Evolutionary conservation across 92 coral and sea anemone species (phyloP), one percentile per base, ranked within the genome.

Genomic region (Porites cylindrica): DNA sequence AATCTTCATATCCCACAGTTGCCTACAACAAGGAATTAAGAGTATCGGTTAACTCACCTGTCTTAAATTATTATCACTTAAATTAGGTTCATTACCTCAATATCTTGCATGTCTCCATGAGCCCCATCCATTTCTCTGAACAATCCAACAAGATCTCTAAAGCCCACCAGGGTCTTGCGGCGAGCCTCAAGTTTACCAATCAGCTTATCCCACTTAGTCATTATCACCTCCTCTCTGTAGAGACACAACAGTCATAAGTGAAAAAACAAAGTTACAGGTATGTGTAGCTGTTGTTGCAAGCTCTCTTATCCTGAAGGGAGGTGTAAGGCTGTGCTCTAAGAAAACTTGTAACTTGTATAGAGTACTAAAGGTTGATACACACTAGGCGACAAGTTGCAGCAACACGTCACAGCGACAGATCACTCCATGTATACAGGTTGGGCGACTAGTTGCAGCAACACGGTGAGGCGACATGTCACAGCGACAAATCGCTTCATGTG

Each of bases 51-150:
- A 62, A 54, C 60, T 38, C 47, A 32, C 43, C 43, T 32, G 43
- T 26, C 29, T 26, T 26, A 26, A 26, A 29, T 1, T 29, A 29
- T 29, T 29, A 29, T 29, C 32, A 29, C 32, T 29, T 29, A 29
- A 29, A 29, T 29, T 29, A 29, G 32, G 32, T 10, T 8, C 10
- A 18, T 13, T 70, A 96, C 99, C 98, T 95, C 98, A 82, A 96
- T 94, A 78, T 96, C 96, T 43, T 82, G 93, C 85, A 96, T 89
- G 82, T 92, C 99, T 0, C 96, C 90, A 56, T 93, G 94, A 13
- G 96, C 98, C 21, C 96, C 92, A 69, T 96, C 99, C 95, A 96
- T 96, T 67, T 96, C 98, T 73, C 99, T 92, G 88, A 96, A 95
- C 66, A 96, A 91, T 24, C 99, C 99, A 26, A 96, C 99, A 72